phyloP scores from a whole-genome alignment of 2,113 vertebrate species.

The Macaca fascicularis region DNA sequence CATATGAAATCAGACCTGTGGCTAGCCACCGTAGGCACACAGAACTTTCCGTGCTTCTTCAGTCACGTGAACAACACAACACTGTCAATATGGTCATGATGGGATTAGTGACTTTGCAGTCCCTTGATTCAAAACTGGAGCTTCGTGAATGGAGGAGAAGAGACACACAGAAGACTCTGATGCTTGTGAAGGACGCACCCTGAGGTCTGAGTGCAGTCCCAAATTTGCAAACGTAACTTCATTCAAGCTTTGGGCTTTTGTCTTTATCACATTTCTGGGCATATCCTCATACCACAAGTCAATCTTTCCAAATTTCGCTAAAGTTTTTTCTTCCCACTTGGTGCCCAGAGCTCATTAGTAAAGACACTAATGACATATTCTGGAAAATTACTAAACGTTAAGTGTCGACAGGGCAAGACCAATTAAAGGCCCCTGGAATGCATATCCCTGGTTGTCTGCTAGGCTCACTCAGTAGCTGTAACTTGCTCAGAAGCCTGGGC shows the following conservation, averaged over 20 bases:
- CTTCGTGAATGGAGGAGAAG: not conserved
- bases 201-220: accelerated
- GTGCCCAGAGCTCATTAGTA: not conserved
- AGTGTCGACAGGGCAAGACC: not conserved
- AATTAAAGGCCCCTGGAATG: not conserved
- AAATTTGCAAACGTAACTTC: not conserved
- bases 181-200: not conserved
- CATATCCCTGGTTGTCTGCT: not conserved
- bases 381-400: not conserved
- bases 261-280: not conserved
- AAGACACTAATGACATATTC: not conserved
- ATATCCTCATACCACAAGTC: not conserved
- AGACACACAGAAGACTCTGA: not conserved
- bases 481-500: not conserved
- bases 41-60: not conserved
- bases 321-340: not conserved
- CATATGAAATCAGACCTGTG: not conserved
- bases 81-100: not conserved
- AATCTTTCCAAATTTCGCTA: not conserved
- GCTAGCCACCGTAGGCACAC: not conserved
- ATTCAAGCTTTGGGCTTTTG: not conserved
- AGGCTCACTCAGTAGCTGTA: not conserved
- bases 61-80: not conserved
- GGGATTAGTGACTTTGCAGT: not conserved
- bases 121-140: not conserved